phyloP scores from a whole-genome alignment of 1,140 invertebrate genomes.

The Hestina assimilis region DNA sequence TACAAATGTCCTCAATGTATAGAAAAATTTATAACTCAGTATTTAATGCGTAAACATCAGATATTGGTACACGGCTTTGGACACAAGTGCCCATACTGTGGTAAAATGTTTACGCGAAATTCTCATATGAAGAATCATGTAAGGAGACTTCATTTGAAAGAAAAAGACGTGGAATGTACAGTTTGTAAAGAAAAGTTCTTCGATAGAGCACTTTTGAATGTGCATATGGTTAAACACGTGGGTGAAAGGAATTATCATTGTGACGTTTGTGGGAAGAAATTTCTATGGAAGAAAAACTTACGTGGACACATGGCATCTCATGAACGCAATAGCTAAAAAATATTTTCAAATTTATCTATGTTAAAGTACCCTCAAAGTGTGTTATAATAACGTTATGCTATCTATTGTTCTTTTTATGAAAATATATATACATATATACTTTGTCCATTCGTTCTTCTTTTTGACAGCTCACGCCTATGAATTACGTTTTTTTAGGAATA shows the following conservation, averaged over 20 bases:
- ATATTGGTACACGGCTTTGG: conserved; percentile 39
- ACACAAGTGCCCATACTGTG: conserved; percentile 51
- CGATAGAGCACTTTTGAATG: conserved; percentile 62
- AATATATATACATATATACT: too few species aligned
- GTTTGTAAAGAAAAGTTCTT: conserved; percentile 72
- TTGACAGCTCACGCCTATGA: too few species aligned
- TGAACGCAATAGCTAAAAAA: conserved; percentile 25
- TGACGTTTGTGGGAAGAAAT: conserved; percentile 82
- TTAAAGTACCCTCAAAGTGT: conserved; percentile 25
- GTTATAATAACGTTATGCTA: not conserved
- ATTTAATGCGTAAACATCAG: conserved; percentile 46
- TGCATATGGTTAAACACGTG: conserved; percentile 78
- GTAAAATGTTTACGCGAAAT: conserved; percentile 49
- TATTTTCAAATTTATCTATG: not conserved
- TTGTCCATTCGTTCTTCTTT: too few species aligned
- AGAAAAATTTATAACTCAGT: conserved; percentile 50
- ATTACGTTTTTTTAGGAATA: too few species aligned
- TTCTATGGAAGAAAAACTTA: conserved; percentile 60
- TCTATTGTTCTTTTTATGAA: too few species aligned
- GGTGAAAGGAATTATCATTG: conserved; percentile 86
- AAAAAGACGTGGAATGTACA: conserved; percentile 55
- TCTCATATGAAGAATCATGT: conserved; percentile 58
- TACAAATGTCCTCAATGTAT: conserved; percentile 43
- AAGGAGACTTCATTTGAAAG: conserved; percentile 53
- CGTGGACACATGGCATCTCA: conserved; percentile 52